Percentiles rank a stretch among this genome's conserved stretches.
Evolutionary conservation across 2,113 vertebrate genomes (phyloP).

Genomic region (Lagopus muta): DNA sequence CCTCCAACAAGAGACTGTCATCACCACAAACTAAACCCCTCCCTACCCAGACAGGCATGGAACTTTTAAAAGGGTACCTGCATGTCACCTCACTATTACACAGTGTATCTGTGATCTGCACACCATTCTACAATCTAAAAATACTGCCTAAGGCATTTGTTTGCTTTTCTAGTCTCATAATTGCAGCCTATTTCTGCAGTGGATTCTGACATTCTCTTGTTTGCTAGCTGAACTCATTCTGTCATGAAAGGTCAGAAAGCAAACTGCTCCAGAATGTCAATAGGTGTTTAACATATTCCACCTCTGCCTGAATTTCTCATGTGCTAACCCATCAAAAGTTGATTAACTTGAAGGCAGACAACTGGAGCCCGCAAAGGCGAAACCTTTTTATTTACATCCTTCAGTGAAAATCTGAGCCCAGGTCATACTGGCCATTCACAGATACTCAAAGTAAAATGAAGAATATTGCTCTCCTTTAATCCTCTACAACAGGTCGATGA

Average conservation of each 20-base stretch:
- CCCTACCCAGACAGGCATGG: neutral
- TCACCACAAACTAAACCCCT: neutral
- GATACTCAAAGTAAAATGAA: neutral
- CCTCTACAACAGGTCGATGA: neutral
- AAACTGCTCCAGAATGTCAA: conserved; percentile 60
- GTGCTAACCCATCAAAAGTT: neutral
- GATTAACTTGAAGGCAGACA: neutral
- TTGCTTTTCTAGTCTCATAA: conserved; percentile 30
- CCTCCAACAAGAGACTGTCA: neutral
- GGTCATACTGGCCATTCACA: neutral
- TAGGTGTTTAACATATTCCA: conserved; percentile 46
- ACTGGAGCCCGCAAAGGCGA: neutral
- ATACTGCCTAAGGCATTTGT: neutral
- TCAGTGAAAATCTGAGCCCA: neutral
- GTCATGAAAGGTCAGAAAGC: conserved; percentile 58
- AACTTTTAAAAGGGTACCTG: conserved; percentile 15
- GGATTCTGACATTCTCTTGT: conserved; percentile 10
- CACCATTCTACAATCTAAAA: neutral
- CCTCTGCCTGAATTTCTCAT: neutral
- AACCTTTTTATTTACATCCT: neutral
- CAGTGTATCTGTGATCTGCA: neutral
- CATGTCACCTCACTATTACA: neutral
- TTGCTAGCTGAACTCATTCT: conserved; percentile 56
- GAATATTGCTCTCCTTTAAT: neutral
- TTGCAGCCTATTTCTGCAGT: conserved; percentile 9